Evolutionary conservation across 2,113 vertebrate species (phyloP).

Genomic region (Epinephelus fuscoguttatus): DNA sequence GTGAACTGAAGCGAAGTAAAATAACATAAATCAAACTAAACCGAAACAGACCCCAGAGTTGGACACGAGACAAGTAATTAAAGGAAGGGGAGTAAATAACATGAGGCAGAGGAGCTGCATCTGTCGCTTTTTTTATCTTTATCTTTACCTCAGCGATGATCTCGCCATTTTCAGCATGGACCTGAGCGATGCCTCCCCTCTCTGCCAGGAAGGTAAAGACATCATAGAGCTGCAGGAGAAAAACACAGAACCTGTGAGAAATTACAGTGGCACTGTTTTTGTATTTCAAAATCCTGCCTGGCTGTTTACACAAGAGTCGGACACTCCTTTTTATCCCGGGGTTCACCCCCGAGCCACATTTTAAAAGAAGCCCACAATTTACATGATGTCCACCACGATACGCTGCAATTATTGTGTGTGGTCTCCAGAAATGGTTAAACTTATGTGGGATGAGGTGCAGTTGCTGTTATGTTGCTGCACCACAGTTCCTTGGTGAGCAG

Average conservation of each 20-base stretch:
- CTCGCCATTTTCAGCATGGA: slow-evolving; percentile 97
- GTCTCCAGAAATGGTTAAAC: slow-evolving; percentile 57
- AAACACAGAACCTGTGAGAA: slow-evolving; percentile 26
- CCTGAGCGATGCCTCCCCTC: slow-evolving; percentile 93
- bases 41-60: slow-evolving; percentile 42
- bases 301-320: slow-evolving; percentile 51
- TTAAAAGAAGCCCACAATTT: slow-evolving; percentile 63
- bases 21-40: neutral
- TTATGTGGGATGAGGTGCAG: slow-evolving; percentile 59
- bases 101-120: neutral
- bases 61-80: slow-evolving; percentile 13
- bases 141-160: slow-evolving; percentile 96
- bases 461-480: slow-evolving; percentile 49
- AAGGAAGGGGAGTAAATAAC: neutral
- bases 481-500: slow-evolving; percentile 36
- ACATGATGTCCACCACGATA: slow-evolving; percentile 43
- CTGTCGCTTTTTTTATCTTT: slow-evolving; percentile 31
- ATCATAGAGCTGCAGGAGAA: slow-evolving; percentile 91
- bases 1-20: slow-evolving; percentile 14
- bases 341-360: slow-evolving; percentile 33
- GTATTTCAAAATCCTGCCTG: slow-evolving; percentile 32
- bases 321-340: slow-evolving; percentile 37
- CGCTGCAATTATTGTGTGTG: slow-evolving; percentile 74
- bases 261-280: slow-evolving; percentile 36
- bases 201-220: slow-evolving; percentile 94